phyloP scores from a whole-genome alignment of 2,113 vertebrate species.

The Brachypodius melanocephalos region DNA sequence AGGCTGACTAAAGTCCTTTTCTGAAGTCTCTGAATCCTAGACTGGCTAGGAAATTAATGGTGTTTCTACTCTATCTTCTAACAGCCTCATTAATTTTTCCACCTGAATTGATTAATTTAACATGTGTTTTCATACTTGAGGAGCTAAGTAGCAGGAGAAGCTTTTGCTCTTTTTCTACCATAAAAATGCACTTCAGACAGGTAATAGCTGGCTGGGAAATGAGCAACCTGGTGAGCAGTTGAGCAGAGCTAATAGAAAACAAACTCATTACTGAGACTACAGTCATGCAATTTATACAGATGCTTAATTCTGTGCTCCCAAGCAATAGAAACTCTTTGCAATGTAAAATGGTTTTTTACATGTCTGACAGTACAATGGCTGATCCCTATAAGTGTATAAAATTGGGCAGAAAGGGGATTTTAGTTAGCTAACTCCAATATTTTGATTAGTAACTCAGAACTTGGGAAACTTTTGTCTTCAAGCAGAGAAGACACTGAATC shows the following conservation, averaged over 20 bases:
- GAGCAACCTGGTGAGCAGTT: background rate
- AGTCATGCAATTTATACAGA: background rate
- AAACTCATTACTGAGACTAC: background rate
- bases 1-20: background rate
- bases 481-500: background rate
- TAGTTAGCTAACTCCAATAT: background rate
- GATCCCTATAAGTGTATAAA: background rate
- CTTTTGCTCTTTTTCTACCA: background rate
- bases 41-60: background rate
- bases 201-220: background rate
- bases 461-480: background rate
- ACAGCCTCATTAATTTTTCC: slow-evolving; percentile 31
- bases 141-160: background rate
- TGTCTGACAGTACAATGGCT: background rate
- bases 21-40: background rate
- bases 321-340: background rate
- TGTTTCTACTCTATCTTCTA: background rate
- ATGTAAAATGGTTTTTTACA: background rate
- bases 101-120: background rate
- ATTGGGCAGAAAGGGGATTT: background rate
- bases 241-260: background rate
- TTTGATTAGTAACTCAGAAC: background rate
- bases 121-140: slow-evolving; percentile 5
- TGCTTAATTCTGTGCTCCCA: background rate
- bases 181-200: background rate